Percentiles rank a stretch among this genome's conserved stretches.
phyloP scores from a whole-genome alignment of 2,888 invertebrate species.

The Nemotelus pantherinus region DNA sequence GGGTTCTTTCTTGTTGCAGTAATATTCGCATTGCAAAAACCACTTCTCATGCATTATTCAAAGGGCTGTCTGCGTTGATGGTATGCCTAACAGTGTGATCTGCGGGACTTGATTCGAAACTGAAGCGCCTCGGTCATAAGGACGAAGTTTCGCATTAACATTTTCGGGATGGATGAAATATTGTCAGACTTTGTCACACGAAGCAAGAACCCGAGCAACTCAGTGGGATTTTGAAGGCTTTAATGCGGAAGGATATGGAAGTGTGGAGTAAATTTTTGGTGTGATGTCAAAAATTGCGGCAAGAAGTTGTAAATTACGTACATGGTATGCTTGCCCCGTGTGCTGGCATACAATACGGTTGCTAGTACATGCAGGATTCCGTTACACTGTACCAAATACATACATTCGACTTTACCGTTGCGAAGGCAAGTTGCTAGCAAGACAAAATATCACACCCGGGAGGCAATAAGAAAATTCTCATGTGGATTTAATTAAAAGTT shows the following conservation, averaged over 20 bases:
- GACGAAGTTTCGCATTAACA: slow-evolving; percentile 29
- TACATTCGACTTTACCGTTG: too few relatives aligned
- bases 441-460: slow-evolving; percentile 8
- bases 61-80: neutral
- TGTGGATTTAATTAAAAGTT: slow-evolving; percentile 40
- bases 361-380: too few relatives aligned
- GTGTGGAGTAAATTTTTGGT: neutral
- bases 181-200: slow-evolving; percentile 32
- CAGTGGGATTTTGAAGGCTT: neutral
- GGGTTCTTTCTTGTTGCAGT: neutral
- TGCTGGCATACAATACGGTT: too few relatives aligned
- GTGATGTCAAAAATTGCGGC: neutral
- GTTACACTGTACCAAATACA: too few relatives aligned
- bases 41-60: slow-evolving; percentile 36
- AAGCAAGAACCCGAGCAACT: neutral
- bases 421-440: neutral
- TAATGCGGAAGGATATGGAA: neutral
- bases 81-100: too few relatives aligned
- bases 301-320: slow-evolving; percentile 35
- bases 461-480: slow-evolving; percentile 20
- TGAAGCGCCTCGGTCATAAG: slow-evolving; percentile 2
- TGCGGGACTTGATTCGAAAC: too few relatives aligned
- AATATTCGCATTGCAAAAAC: slow-evolving; percentile 6
- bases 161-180: slow-evolving; percentile 39
- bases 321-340: neutral